Evolutionary conservation across 2,113 vertebrate species (phyloP).

Genomic region (Myanophis thanlyinensis): DNA sequence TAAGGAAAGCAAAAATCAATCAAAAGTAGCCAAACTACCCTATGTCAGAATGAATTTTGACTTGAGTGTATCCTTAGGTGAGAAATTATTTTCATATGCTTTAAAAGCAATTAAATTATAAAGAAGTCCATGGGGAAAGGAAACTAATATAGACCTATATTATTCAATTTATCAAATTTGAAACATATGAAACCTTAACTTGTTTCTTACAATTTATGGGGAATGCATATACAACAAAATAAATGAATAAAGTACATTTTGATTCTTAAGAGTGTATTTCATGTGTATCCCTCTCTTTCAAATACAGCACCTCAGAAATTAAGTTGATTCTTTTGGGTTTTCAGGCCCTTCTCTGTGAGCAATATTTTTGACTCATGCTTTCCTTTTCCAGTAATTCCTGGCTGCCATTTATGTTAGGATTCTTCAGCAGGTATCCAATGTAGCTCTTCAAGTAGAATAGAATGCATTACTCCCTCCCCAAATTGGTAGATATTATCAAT

Average conservation of each 20-base stretch:
- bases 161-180: not conserved
- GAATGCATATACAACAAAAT: not conserved
- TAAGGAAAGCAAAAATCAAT: conserved; percentile 1
- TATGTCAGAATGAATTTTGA: not conserved
- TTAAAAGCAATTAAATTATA: not conserved
- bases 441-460: not conserved
- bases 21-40: conserved; percentile 22
- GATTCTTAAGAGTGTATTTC: not conserved
- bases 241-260: not conserved
- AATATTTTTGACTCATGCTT: not conserved
- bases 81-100: not conserved
- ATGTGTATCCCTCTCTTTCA: not conserved
- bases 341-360: not conserved
- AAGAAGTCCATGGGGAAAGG: not conserved
- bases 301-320: not conserved
- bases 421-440: not conserved
- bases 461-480: not conserved
- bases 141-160: not conserved
- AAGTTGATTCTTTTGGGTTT: not conserved
- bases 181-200: not conserved
- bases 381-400: not conserved
- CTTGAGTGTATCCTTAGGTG: not conserved
- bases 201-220: not conserved
- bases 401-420: not conserved
- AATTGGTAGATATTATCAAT: not conserved